These are phyloP conservation scores for Telmatochromis sp. DNA, from an alignment of 2,113 vertebrate genomes.

Conservation along the genomic window DNA sequence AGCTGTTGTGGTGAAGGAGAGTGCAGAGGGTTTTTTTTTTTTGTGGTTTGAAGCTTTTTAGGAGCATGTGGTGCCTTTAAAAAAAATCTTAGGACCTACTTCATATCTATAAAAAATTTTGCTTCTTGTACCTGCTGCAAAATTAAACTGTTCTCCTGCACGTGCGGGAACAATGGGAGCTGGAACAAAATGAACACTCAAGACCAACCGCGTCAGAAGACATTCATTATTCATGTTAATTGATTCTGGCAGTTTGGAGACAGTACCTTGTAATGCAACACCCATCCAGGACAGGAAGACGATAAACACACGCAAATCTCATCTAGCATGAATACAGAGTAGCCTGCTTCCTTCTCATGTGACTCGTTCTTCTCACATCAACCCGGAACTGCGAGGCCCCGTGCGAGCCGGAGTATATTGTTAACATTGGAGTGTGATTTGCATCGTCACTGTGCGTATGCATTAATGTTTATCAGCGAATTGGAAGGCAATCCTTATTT, in stretches of 20 bases:
- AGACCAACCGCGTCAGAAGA: neutral
- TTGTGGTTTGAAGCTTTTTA: neutral
- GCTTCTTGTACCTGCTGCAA: neutral
- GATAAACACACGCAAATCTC: conserved; percentile 37
- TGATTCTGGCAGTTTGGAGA: conserved; percentile 71
- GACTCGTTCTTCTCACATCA: neutral
- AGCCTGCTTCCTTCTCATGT: neutral
- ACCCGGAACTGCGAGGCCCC: neutral
- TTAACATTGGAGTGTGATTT: neutral
- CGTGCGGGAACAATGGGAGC: conserved; percentile 19
- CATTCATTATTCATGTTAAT: conserved; percentile 79
- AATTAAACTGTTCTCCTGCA: conserved; percentile 6
- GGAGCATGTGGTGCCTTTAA: neutral
- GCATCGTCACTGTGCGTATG: neutral
- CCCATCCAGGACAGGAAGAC: conserved; percentile 43
- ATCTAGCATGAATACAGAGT: neutral
- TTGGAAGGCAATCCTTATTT: neutral
- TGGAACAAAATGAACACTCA: conserved; percentile 22
- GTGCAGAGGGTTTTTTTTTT: neutral
- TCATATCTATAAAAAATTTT: neutral
- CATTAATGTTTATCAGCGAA: neutral
- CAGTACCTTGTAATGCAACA: conserved; percentile 67
- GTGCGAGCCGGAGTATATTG: neutral
- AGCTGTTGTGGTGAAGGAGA: neutral
- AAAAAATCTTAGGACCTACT: neutral